Evolutionary conservation across 2,888 invertebrate genomes (phyloP), one percentile per base, ranked within the genome.

Genomic region (Ormyrus labotus): DNA sequence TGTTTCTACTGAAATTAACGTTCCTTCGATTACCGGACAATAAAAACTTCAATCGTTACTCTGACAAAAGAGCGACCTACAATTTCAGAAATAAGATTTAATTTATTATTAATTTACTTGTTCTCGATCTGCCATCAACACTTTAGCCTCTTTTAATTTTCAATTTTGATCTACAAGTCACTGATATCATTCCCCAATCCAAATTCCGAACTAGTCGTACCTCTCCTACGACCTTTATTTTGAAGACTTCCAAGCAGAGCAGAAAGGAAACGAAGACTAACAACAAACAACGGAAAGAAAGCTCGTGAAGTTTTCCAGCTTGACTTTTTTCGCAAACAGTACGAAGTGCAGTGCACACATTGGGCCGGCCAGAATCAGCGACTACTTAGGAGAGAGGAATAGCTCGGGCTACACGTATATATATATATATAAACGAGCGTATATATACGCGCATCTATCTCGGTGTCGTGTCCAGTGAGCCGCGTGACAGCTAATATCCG

Each of bases 401-500:
- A 71, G 61, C 58, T 53, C 57, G 51, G 7, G 51, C 58, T 34
- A 45, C 19, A 55, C 65, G 48, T 19, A 6, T 68, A 60, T 45
- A 65, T n/a, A 34, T 51, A 47, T 48, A 55, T 19, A 19, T 19
- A 19, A 19, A 19, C 19, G 19, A 19, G 19, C 9, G 34, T 13
- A 53, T 53, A 50, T 11, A n/a, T 11, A 9, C n/a, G 19, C 47
- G 55, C 63, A 65, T 77, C 71, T 77, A 73, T 71, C 65, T 74
- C 71, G 85, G 85, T 86, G 87, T 87, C 87, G 87, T 88, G 89
- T 89, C 90, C 89, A 90, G 87, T 88, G 89, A 90, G 89, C 87
- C 88, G 88, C 88, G 87, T 89, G 90, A 90, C 90, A 90, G 90
- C 89, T 90, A 90, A 90, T 90, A 90, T 90, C 90, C 90, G 89